Percentiles rank a stretch among this genome's conserved stretches.
phyloP scores from a whole-genome alignment of 2,888 invertebrate species.

The Plebejus melissa region DNA sequence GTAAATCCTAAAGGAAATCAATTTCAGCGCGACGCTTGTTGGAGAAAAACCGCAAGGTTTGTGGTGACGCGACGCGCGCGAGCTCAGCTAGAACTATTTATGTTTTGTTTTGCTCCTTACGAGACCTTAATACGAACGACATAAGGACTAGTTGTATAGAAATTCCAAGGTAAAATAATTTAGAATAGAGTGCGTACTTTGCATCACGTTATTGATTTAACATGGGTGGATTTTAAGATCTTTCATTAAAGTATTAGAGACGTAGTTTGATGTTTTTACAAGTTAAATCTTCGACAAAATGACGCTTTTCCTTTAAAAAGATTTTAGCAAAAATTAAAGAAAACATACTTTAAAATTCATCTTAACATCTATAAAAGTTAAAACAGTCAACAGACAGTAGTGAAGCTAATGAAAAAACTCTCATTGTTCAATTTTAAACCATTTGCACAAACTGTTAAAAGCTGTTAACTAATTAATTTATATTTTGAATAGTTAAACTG shows the following conservation, averaged over 20 bases:
- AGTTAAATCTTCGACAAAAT: too few relatives aligned
- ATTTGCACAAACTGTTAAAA: background rate
- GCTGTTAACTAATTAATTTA: background rate
- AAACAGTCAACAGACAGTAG: too few relatives aligned
- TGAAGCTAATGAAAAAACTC: background rate
- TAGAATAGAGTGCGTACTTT: background rate
- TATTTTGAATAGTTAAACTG: conserved; percentile 2
- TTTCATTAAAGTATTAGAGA: background rate
- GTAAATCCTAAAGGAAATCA: conserved; percentile 36
- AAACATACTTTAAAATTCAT: too few relatives aligned
- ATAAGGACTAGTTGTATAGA: background rate
- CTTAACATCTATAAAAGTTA: too few relatives aligned
- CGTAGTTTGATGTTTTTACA: background rate
- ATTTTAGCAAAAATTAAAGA: too few relatives aligned
- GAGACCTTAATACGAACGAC: background rate
- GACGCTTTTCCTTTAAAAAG: too few relatives aligned
- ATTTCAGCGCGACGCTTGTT: conserved; percentile 34
- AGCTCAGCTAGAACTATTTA: background rate
- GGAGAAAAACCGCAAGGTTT: conserved; percentile 35
- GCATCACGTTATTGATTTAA: background rate
- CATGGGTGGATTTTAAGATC: background rate
- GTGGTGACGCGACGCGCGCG: conserved; percentile 37
- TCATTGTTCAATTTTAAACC: background rate
- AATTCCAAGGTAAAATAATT: background rate
- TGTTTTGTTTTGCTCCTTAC: background rate